Percentiles rank a stretch among this genome's conserved stretches.
Evolutionary conservation across 2,113 vertebrate genomes (phyloP).

Genomic region (Limanda limanda): DNA sequence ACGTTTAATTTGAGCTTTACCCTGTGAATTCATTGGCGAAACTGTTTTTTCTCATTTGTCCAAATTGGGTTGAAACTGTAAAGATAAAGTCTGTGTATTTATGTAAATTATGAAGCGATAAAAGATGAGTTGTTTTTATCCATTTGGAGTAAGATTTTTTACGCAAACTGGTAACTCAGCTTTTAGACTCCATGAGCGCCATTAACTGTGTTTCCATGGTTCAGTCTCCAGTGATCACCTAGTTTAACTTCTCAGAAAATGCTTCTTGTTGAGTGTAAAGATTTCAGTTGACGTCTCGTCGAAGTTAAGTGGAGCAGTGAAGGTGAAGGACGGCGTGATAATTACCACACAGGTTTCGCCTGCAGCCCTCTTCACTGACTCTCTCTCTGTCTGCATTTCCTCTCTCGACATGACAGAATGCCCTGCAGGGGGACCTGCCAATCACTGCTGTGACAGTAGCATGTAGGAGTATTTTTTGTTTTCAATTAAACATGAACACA

Average conservation of each 20-base stretch:
- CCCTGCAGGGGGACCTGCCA: slow-evolving; percentile 49
- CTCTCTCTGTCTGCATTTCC: slow-evolving; percentile 51
- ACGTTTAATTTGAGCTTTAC: not conserved
- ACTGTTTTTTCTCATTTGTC: not conserved
- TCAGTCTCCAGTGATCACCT: slow-evolving; percentile 15
- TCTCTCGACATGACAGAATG: slow-evolving; percentile 38
- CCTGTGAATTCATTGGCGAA: not conserved
- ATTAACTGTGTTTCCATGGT: not conserved
- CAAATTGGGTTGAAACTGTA: not conserved
- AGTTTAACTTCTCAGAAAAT: slow-evolving; percentile 7
- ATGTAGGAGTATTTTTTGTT: not conserved
- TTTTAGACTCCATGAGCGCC: not conserved
- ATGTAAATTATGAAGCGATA: not conserved
- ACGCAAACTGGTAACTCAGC: not conserved
- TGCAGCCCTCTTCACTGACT: slow-evolving; percentile 54
- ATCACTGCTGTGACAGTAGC: slow-evolving; percentile 24
- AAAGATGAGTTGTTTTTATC: not conserved
- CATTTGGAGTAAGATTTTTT: not conserved
- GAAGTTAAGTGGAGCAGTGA: slow-evolving; percentile 71
- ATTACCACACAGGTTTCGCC: slow-evolving; percentile 48
- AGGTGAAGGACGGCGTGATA: slow-evolving; percentile 67
- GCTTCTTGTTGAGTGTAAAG: slow-evolving; percentile 32
- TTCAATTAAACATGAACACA: not conserved
- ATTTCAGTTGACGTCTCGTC: slow-evolving; percentile 42
- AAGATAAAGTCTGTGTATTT: no score